phyloP scores from a whole-genome alignment of 1,140 invertebrate species.

The Campoletis sonorensis region DNA sequence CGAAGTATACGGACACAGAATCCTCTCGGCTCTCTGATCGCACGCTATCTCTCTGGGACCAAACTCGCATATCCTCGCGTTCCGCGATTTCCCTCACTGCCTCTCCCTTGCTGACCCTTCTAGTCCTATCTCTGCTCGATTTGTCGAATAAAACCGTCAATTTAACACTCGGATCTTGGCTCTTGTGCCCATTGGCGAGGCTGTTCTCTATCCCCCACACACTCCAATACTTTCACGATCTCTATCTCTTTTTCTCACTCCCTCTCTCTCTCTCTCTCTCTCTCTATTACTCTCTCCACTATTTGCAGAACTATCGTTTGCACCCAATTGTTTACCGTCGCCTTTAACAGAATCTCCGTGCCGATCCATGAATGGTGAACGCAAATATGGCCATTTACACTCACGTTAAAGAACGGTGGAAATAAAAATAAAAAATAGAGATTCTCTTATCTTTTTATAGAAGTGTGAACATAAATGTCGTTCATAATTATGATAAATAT shows the following conservation, averaged over 20 bases:
- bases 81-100: neutral
- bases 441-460: neutral
- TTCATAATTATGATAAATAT: too few species aligned
- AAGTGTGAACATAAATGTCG: too few species aligned
- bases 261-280: neutral
- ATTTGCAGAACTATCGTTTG: conserved; percentile 44
- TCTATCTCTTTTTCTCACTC: neutral
- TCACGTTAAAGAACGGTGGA: conserved; percentile 15
- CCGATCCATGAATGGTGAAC: conserved; percentile 40
- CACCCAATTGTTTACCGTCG: conserved; percentile 47
- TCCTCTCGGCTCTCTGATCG: conserved; percentile 13
- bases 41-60: conserved; percentile 19
- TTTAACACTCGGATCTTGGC: conserved; percentile 48
- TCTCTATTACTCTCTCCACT: neutral
- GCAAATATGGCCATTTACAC: conserved; percentile 41
- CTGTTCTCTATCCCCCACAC: neutral
- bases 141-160: conserved; percentile 49
- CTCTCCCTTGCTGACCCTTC: neutral
- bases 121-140: conserved; percentile 26
- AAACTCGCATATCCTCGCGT: neutral
- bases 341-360: conserved; percentile 41
- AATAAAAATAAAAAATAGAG: conserved; percentile 14
- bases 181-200: conserved; percentile 38
- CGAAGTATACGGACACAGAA: conserved; percentile 10
- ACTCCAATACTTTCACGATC: neutral